Base-by-base conservation (phyloP, 2,113 vertebrate species). In the Rhinoderma darwinii region DNA sequence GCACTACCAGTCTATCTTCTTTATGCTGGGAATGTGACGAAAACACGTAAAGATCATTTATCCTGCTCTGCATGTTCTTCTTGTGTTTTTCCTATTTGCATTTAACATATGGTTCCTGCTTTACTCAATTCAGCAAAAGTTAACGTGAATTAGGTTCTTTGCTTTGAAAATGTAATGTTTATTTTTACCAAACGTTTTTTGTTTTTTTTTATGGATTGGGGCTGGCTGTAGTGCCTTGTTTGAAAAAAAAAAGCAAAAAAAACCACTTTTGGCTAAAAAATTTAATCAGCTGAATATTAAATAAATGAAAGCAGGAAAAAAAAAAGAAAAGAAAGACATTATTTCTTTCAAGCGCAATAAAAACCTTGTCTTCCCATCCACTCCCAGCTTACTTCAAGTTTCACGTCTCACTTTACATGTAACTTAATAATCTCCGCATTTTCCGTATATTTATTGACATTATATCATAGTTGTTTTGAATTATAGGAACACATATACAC, bases 391-490 rank as follows among this genome's bases (percentile, higher is more conserved):
- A n/a, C 4, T 27, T 35, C 4, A 70, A 59, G 77, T 56, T 72
- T 37, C 27, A 70, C 39, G 66, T 81, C 22, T 81, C 14, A 5
- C 44, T 82, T 86, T 86, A 43, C 50, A 74, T 74, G 66, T 82
- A 74, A 82, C n/a, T 41, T 81, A 81, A 59, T 81, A 61, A 74
- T 51, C 37, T 74, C 20, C 50, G 54, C 56, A 27, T 77, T 78
- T 86, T 84, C 27, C 70, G 44, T 80, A 54, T 86, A 79, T 86
- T 51, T 79, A 70, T 79, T 86, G 61, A 25, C 66, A 59, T 61
- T 80, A 37, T 77, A 50, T 35, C 73, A 37, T 47, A 59, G 50
- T 73, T 81, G 63, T 32, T 72, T 86, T 81, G 77, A 22, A 80
- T 82, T 82, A 75, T 39, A 32, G 17, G 50, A 63, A 47, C 35